A percentile compares a stretch with the other conserved stretches of the same genome.
phyloP scores from a whole-genome alignment of 2,797 vertebrate genomes.

The Phrynocephalus vlangalii region DNA sequence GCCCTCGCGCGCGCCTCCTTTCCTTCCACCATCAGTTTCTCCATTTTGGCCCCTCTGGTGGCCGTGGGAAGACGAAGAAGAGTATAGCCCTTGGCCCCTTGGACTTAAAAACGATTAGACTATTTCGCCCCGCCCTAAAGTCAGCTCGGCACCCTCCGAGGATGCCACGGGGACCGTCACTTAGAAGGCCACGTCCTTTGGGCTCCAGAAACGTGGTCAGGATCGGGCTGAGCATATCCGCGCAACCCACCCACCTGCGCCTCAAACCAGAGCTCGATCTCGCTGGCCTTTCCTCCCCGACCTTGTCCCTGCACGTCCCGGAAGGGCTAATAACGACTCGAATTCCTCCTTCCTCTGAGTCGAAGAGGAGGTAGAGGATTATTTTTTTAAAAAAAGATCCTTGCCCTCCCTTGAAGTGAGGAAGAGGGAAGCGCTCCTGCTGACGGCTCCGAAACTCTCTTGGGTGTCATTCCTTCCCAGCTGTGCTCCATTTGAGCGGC shows the following conservation, averaged over 20 bases:
- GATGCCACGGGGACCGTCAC: neutral
- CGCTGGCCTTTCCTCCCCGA: neutral
- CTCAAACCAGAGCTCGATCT: neutral
- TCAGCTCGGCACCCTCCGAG: neutral
- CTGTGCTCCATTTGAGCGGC: constrained; percentile 83
- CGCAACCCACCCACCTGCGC: neutral
- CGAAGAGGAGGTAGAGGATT: neutral
- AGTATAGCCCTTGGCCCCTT: neutral
- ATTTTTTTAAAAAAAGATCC: neutral
- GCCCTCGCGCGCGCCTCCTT: too few relatives aligned
- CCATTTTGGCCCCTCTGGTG: neutral
- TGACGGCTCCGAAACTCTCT: neutral
- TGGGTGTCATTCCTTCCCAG: constrained; percentile 66
- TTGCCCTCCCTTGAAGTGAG: neutral
- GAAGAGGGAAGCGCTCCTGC: neutral
- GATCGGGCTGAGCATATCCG: neutral
- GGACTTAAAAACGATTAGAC: too few relatives aligned
- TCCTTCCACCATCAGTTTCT: neutral
- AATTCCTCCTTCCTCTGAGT: neutral
- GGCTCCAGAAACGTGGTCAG: neutral
- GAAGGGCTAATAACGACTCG: too few relatives aligned
- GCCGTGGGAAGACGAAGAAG: neutral
- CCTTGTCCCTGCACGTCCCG: neutral
- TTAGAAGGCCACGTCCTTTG: neutral
- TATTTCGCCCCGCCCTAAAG: neutral